Percentiles rank a stretch among this genome's conserved stretches.
phyloP scores from a whole-genome alignment of 2,113 vertebrate species.

The Syngnathus typhle region DNA sequence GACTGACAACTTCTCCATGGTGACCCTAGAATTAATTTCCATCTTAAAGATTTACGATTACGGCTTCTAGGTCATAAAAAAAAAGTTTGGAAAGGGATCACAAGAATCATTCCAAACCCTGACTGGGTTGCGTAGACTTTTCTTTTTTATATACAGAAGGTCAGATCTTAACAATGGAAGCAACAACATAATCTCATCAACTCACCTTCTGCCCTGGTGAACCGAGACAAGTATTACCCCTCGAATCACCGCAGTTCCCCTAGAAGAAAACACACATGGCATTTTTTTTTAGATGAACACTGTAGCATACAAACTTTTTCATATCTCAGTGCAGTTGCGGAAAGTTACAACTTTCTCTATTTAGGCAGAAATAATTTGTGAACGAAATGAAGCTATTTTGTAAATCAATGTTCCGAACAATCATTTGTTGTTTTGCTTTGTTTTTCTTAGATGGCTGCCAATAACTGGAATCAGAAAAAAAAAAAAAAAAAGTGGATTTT shows the following conservation, averaged over 20 bases:
- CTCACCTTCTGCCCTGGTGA: conserved; percentile 60
- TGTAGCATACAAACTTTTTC: background rate
- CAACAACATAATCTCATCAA: conserved; percentile 1
- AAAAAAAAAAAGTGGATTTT: background rate
- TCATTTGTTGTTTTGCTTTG: background rate
- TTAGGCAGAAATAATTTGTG: background rate
- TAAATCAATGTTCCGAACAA: background rate
- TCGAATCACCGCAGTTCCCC: conserved; percentile 60
- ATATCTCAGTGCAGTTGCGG: background rate
- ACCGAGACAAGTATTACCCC: conserved; percentile 47
- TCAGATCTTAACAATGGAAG: background rate
- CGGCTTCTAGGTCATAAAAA: background rate
- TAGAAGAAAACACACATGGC: conserved; percentile 32
- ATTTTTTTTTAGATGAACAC: background rate
- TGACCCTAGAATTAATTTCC: background rate
- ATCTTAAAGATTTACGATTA: too few relatives aligned
- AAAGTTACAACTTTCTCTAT: background rate
- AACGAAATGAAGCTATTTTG: background rate
- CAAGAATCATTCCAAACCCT: too few relatives aligned
- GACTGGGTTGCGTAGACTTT: too few relatives aligned
- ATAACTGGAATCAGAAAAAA: background rate
- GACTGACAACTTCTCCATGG: background rate
- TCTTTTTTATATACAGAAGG: background rate
- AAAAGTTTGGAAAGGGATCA: background rate
- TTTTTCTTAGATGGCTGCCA: background rate